Percentiles rank a stretch among this genome's conserved stretches.
Evolutionary conservation across 92 coral and sea anemone species (phyloP).

Genomic region (Palythoa grandiflora): DNA sequence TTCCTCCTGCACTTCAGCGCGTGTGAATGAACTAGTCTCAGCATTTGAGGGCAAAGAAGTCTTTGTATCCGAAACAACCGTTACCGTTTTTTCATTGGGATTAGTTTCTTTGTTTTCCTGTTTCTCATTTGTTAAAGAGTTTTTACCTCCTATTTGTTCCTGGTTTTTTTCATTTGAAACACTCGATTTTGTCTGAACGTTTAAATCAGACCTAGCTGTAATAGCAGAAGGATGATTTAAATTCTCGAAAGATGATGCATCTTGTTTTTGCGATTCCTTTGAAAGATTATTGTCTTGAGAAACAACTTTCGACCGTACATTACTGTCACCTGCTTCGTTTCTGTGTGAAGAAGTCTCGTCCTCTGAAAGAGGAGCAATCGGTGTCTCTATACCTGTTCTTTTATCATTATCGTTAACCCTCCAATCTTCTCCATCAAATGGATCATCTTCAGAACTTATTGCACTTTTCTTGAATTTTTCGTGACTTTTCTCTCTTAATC

Average conservation of each 20-base stretch:
- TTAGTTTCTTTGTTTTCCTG: conserved; percentile 6
- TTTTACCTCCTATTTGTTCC: not conserved
- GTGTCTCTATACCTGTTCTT: conserved; percentile 85
- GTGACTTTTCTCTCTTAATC: conserved; percentile 43
- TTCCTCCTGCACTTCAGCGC: conserved; percentile 24
- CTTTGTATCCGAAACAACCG: not conserved
- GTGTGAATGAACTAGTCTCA: not conserved
- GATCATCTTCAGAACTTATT: conserved; percentile 63
- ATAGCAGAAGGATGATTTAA: conserved; percentile 24
- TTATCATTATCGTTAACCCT: conserved; percentile 60
- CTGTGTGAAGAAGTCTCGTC: conserved; percentile 33
- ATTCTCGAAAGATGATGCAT: not conserved
- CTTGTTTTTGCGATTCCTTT: conserved; percentile 11
- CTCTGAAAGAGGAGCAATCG: conserved; percentile 78
- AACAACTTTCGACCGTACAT: conserved; percentile 78
- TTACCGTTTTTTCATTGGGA: not conserved
- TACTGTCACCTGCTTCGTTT: conserved; percentile 46
- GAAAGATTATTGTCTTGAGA: conserved; percentile 57
- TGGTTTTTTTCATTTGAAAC: conserved; percentile 17
- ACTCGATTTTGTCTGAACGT: not conserved
- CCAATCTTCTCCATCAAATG: conserved; percentile 63
- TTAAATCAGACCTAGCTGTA: not conserved
- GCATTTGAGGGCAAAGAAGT: conserved; percentile 9
- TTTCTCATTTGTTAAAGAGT: conserved; percentile 23
- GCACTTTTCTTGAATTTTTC: conserved; percentile 63